Conservation (phyloP, 2,888 invertebrate genomes). For the Lycaena phlaeas region DNA sequence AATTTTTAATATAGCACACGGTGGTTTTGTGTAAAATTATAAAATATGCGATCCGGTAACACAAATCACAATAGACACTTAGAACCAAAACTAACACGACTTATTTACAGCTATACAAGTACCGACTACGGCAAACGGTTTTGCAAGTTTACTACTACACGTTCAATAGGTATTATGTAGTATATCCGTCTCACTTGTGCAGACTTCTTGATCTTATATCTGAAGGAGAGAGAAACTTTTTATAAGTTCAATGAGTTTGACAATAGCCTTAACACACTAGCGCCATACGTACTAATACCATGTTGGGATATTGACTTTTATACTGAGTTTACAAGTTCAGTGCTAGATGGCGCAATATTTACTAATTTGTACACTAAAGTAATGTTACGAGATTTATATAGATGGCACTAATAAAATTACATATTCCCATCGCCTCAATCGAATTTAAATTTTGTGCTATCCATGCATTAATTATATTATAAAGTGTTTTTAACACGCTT, state of each 20-base stretch:
- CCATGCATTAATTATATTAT: no score
- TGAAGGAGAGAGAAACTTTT: slow-evolving; percentile 11
- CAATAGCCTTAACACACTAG: neutral
- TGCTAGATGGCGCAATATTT: slow-evolving; percentile 8
- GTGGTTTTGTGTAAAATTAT: slow-evolving; percentile 17
- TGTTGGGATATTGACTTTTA: neutral
- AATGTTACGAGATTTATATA: neutral
- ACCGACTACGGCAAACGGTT: neutral
- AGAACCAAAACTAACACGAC: neutral
- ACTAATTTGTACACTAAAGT: no score
- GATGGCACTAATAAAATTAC: neutral
- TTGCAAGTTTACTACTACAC: slow-evolving; percentile 15
- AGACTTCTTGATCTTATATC: no score
- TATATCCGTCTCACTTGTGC: slow-evolving; percentile 29
- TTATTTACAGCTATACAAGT: slow-evolving; percentile 3
- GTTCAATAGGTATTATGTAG: slow-evolving; percentile 34
- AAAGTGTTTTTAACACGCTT: no score
- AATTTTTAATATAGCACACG: slow-evolving; percentile 16
- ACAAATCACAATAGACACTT: slow-evolving; percentile 37
- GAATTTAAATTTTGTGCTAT: no score
- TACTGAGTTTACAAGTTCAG: neutral
- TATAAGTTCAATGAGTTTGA: slow-evolving; percentile 4
- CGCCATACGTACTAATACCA: neutral
- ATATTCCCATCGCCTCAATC: neutral
- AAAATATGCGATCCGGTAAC: slow-evolving; percentile 20